Base-by-base conservation (phyloP, 2,888 invertebrate species). In the Mythimna loreyi region DNA sequence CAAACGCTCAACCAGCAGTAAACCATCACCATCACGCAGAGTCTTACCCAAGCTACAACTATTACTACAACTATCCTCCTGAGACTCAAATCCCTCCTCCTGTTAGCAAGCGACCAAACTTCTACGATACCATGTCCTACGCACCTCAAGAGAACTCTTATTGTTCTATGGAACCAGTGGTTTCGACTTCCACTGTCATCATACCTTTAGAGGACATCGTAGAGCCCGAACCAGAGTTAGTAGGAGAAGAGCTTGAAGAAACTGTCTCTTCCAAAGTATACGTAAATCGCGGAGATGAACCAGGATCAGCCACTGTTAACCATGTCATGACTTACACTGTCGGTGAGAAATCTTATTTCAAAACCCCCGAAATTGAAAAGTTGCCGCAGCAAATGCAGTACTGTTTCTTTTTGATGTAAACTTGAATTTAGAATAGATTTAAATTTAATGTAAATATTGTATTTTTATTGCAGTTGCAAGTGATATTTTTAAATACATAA, bases 371-470 rank as follows among this genome's bases (percentile, higher is more conserved):
- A 67, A 90, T 94, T 45, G 92, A 93, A 67, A 89, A 85, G 40
- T 78, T 96, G 40, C 95, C 96, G 2, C 91, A 95, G 74, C 95
- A 96, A 78, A 90, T 94, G 91, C 95, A 95, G 65, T 96, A 96
- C 75, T 91, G 89, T 59, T 95, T 95, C 81, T 90, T 90, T 43
- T 80, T 95, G 75, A 87, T 94, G 80, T 95, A 89, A 89, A 71
- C 53, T 58, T 62, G 11, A 49, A 56, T 63, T 45, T 60, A 75
- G 64, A 36, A 43, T 67, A 72, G 49, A 63, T 66, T 50, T 60
- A 75, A 36, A 67, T 67, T 60, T 83, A 67, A 67, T 67, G 62
- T 83, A 67, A 64, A 75, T 72, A 49, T 55, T 53, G 3, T 69
- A 63, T 71, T 71, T n/a, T 65, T 65, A 75, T 72, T 69, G 66